Evolutionary conservation across 1,140 invertebrate genomes (phyloP).

Genomic region (Nasonia giraulti): DNA sequence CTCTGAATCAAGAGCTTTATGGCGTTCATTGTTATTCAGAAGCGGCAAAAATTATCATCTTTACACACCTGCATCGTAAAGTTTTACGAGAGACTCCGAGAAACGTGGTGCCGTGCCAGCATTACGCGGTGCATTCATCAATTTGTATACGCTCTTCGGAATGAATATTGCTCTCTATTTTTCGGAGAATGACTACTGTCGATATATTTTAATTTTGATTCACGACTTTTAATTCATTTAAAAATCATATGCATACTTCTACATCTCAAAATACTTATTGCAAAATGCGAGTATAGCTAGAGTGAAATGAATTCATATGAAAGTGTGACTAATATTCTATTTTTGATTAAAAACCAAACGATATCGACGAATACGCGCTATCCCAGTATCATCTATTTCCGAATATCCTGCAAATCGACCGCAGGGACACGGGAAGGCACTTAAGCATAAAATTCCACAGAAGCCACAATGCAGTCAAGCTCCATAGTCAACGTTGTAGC

Average conservation of each 20-base stretch:
- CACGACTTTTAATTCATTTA: no score
- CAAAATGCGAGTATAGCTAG: no score
- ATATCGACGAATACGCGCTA: background rate
- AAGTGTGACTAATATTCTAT: no score
- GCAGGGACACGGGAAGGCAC: background rate
- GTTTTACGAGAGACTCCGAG: background rate
- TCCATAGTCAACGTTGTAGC: background rate
- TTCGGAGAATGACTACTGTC: no score
- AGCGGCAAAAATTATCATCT: conserved; percentile 17
- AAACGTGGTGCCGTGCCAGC: background rate
- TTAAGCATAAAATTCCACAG: background rate
- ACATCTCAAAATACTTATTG: no score
- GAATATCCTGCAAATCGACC: background rate
- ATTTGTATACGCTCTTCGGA: background rate
- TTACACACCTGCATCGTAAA: background rate
- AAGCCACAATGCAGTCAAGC: background rate
- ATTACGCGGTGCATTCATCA: background rate
- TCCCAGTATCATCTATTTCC: background rate
- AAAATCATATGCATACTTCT: no score
- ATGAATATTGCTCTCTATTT: no score
- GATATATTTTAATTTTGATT: no score
- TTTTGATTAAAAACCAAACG: background rate
- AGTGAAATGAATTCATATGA: no score
- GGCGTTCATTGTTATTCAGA: conserved; percentile 13
- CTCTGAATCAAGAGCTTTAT: background rate